A percentile compares a stretch with the other conserved stretches of the same genome.
Conservation (phyloP, 1,140 invertebrate genomes). For the Ostrea edulis region DNA sequence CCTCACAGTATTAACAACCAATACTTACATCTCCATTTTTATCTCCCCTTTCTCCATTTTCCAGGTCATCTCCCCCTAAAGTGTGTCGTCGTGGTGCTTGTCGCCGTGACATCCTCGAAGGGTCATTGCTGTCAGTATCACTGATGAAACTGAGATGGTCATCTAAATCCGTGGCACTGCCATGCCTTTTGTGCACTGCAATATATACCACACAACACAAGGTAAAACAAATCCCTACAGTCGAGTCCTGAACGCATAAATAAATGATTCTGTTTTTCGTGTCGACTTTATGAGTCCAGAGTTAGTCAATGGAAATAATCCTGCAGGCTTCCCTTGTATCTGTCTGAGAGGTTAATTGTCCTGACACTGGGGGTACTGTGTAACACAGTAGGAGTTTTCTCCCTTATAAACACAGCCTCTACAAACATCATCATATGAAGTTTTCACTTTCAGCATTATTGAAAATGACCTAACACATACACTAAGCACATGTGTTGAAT, state of each 20-base stretch:
- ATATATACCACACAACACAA: background rate
- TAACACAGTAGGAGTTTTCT: background rate
- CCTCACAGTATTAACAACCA: background rate
- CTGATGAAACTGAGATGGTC: background rate
- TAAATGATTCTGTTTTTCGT: too few species aligned
- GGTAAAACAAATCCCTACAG: too few species aligned
- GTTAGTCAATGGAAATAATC: too few species aligned
- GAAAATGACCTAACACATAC: too few species aligned
- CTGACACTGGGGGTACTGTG: background rate
- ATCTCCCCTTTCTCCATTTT: constrained; percentile 9
- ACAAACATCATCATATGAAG: background rate
- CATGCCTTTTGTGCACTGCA: background rate
- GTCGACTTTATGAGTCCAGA: too few species aligned
- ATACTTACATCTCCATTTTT: background rate
- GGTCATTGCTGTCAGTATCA: background rate
- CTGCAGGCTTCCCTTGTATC: too few species aligned
- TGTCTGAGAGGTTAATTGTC: background rate
- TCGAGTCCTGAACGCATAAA: too few species aligned
- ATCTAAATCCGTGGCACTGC: background rate
- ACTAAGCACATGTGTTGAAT: background rate
- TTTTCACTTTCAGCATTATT: background rate
- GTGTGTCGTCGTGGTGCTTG: constrained; percentile 49
- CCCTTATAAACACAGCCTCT: background rate
- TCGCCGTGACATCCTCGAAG: constrained; percentile 15
- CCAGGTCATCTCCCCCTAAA: constrained; percentile 40